Evolutionary conservation across 2,113 vertebrate genomes (phyloP), one percentile per base, ranked within the genome.

Genomic region (Empidonax alnorum): DNA sequence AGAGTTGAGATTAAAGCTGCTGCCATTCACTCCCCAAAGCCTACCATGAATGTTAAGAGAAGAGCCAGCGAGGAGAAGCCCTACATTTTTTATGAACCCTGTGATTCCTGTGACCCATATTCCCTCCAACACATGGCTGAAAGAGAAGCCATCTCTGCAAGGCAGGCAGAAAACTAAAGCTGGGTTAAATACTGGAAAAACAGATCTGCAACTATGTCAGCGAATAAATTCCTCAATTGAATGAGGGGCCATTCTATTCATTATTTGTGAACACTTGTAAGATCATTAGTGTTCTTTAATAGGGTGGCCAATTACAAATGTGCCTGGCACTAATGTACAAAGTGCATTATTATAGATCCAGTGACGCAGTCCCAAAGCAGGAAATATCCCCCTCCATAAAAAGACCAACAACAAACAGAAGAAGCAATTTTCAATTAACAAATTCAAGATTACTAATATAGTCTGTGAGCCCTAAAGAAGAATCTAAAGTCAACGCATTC

Each of bases 251-350:
- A 16, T 90, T 87, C 95, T 96, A 87, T 96, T 97, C 93, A 94
- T 93, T 96, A 96, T 91, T 96, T 93, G 96, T 69, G 95, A 95
- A 87, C 74, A 80, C 87, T 95, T 83, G 42, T 77, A 95, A 94
- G 94, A 93, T 96, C 91, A 95, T 96, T 96, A 93, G 89, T 96
- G 91, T 77, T 87, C 87, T 85, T 93, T 97, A 97, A 96, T 89
- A 81, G 86, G 89, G 93, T 67, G 67, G 86, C 91, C 91, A 90
- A 94, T 95, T 95, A 95, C 83, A 87, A 95, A 91, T 84, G 91
- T 92, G 94, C 94, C 95, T 96, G 91, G 93, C 91, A 80, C 90
- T 96, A 85, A 93, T 71, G 82, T 76, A 87, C 94, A 91, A 94
- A 96, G 91, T 95, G 84, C 94, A 85, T 96, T 90, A 96, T 91